phyloP scores from a whole-genome alignment of 2,797 vertebrate species.

The Emys orbicularis region DNA sequence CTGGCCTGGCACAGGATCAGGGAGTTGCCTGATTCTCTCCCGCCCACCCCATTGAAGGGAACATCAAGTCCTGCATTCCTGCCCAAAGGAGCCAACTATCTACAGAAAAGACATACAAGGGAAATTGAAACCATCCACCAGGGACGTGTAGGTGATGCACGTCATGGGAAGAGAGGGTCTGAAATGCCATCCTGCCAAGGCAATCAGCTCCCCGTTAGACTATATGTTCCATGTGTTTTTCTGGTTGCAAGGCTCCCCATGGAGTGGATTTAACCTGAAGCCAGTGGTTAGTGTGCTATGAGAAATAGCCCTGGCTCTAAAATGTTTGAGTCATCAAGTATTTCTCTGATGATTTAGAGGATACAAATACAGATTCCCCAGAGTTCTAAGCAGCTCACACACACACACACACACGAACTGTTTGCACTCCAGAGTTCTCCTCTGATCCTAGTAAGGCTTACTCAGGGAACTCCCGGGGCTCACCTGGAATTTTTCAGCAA shows the following conservation, averaged over 20 bases:
- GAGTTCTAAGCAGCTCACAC: no score
- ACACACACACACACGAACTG: no score
- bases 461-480: not conserved
- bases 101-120: no score
- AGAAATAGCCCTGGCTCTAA: not conserved
- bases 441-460: not conserved
- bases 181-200: no score
- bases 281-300: not conserved
- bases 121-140: no score
- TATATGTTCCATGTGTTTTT: not conserved
- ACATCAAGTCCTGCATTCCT: no score
- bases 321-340: not conserved
- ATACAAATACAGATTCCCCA: not conserved
- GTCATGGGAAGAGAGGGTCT: no score
- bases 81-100: no score
- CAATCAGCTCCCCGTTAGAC: not conserved
- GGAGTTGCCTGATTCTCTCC: not conserved
- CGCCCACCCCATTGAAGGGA: not conserved
- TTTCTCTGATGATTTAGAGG: no score
- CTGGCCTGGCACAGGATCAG: not conserved
- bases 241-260: not conserved
- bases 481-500: not conserved
- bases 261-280: not conserved
- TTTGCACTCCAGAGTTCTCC: not conserved
- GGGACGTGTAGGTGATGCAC: no score